phyloP scores from a whole-genome alignment of 2,113 vertebrate species.

The Gasterosteus nipponicus region DNA sequence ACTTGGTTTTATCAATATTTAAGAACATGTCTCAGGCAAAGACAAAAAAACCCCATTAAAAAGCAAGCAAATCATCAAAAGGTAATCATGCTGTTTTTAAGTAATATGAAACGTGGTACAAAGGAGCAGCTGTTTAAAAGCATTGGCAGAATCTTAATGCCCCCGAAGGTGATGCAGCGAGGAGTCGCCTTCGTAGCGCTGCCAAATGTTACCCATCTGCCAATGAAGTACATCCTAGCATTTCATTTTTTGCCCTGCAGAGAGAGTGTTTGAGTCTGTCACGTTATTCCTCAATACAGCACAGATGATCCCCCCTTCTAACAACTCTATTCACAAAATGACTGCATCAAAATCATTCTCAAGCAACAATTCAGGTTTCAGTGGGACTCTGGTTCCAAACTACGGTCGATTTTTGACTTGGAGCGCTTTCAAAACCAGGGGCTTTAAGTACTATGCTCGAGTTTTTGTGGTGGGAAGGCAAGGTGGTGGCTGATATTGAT shows the following conservation, averaged over 20 bases:
- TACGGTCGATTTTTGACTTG: slow-evolving; percentile 39
- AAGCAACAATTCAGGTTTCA: slow-evolving; percentile 25
- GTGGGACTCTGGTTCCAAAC: slow-evolving; percentile 32
- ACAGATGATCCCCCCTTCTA: slow-evolving; percentile 40
- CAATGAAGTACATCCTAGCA: slow-evolving; percentile 44
- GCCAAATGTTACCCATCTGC: slow-evolving; percentile 46
- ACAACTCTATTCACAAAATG: slow-evolving; percentile 43
- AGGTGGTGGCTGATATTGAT: slow-evolving; percentile 62
- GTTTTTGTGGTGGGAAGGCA: slow-evolving; percentile 34
- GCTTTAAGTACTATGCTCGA: slow-evolving; percentile 39
- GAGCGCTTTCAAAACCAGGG: slow-evolving; percentile 43
- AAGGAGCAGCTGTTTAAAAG: slow-evolving; percentile 18
- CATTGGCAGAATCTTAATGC: slow-evolving; percentile 56
- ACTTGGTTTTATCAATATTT: slow-evolving; percentile 7
- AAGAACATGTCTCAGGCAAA: background rate
- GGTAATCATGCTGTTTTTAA: background rate
- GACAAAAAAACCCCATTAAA: background rate
- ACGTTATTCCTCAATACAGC: slow-evolving; percentile 39
- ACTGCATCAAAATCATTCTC: slow-evolving; percentile 17
- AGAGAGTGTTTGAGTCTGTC: slow-evolving; percentile 19
- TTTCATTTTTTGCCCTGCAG: slow-evolving; percentile 10
- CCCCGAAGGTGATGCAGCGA: background rate
- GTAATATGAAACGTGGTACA: background rate
- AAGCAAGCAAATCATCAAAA: background rate
- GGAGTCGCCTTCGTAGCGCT: slow-evolving; percentile 8